Evolutionary conservation across 2,888 invertebrate genomes (phyloP), one percentile per base, ranked within the genome.

Genomic region (Polymixis flavicincta): DNA sequence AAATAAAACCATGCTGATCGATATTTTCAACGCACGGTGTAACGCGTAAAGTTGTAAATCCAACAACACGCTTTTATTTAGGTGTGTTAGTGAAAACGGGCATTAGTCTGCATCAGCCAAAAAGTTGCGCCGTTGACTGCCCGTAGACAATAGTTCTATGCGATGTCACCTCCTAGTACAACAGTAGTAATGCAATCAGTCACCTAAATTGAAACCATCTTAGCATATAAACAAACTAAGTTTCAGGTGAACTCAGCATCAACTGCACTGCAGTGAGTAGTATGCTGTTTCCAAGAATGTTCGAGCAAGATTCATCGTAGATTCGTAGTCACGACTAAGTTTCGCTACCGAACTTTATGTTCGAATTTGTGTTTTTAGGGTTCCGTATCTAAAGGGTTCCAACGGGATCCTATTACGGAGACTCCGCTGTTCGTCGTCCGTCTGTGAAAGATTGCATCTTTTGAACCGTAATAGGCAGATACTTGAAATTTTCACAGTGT

Each of bases 201-300:
- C 42, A n/a, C 32, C 63, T 22, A 50, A 66, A 78, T 71, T 66
- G 54, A 65, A 78, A 78, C 64, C 48, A 78, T 25, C 42, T 57
- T 67, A 17, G 22, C 45, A 57, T 52, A n/a, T 63, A 63, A 71
- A 60, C 54, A 60, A 66, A 80, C 59, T 68, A 55, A 77, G 66
- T 82, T 78, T 63, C 48, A 74, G 70, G 70, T 71, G 63, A 82
- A 60, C 59, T 73, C 32, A 32, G 69, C 45, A 64, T 17, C 76
- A 66, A 77, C 82, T 71, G 78, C 70, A 78, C 32, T 82, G 72
- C 67, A 57, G 67, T 71, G 50, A 50, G 55, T 32, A 66, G 55
- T 48, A 45, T 45, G 66, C 48, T 72, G 55, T 42, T 71, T 17
- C 25, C 60, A 69, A 72, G 68, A 71, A 76, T 76, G 48, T 76